phyloP scores from a whole-genome alignment of 2,797 vertebrate genomes.

The Pempheris klunzingeri region DNA sequence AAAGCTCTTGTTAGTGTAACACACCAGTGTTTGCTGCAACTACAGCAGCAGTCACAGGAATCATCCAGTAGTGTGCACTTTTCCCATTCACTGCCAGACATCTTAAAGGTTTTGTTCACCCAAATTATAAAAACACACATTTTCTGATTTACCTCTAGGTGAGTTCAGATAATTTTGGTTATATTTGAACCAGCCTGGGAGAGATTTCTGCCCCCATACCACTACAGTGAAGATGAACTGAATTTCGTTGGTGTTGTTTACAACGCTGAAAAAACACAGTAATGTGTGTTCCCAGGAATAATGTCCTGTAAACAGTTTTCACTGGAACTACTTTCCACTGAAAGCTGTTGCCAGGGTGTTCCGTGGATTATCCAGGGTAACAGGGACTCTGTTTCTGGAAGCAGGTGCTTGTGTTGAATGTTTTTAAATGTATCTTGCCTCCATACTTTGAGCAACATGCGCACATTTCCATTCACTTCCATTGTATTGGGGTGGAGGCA shows the following conservation, averaged over 20 bases:
- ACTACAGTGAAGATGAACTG: not conserved
- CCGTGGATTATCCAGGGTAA: not conserved
- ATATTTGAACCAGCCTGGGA: not conserved
- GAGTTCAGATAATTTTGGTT: constrained; percentile 1
- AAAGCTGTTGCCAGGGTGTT: not conserved
- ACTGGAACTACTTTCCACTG: not conserved
- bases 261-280: too few relatives aligned
- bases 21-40: constrained; percentile 44
- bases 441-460: not conserved
- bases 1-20: constrained; percentile 39
- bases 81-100: constrained; percentile 34
- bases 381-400: too few relatives aligned
- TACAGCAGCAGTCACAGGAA: constrained; percentile 47
- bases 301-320: not conserved
- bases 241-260: not conserved
- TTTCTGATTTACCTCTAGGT: not conserved
- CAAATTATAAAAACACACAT: not conserved
- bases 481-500: not conserved
- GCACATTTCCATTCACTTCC: too few relatives aligned
- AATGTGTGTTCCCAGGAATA: not conserved
- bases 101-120: constrained; percentile 49
- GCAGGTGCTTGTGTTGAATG: not conserved
- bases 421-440: not conserved
- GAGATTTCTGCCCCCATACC: not conserved
- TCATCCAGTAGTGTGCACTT: constrained; percentile 39